Conservation (phyloP, 2,113 vertebrate species). For the Corythornis cristatus region DNA sequence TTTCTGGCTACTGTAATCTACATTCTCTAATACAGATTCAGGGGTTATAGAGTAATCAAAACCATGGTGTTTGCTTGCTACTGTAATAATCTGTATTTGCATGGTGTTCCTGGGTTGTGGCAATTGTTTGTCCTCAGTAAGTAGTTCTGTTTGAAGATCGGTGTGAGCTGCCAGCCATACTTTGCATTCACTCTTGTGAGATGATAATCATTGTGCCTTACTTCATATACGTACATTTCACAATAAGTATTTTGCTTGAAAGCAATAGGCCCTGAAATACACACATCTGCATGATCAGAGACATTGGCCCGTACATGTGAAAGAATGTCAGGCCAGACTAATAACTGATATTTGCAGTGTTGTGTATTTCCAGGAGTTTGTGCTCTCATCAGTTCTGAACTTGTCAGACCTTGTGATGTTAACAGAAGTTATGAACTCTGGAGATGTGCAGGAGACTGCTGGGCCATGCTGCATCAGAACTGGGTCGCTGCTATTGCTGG, state of each 20-base stretch:
- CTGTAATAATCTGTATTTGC: background rate
- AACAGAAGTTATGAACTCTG: background rate
- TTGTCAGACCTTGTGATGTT: background rate
- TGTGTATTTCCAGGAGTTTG: background rate
- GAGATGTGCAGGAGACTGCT: background rate
- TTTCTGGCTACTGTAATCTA: background rate
- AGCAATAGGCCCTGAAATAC: background rate
- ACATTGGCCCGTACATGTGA: background rate
- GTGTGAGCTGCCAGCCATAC: background rate
- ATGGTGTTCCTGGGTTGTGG: background rate
- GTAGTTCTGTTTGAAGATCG: constrained; percentile 1
- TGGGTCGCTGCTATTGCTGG: background rate
- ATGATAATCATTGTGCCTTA: background rate
- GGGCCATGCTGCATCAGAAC: background rate
- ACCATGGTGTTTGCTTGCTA: background rate
- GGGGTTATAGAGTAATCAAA: background rate
- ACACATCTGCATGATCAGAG: background rate
- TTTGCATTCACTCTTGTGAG: background rate
- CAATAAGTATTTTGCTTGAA: background rate
- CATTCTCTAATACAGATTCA: background rate
- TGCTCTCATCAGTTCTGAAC: background rate
- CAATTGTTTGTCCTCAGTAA: background rate
- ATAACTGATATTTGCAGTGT: background rate
- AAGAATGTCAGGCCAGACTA: background rate
- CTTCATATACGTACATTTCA: background rate